Evolutionary conservation across 1,140 invertebrate species (phyloP).

Genomic region (Musca vetustissima): DNA sequence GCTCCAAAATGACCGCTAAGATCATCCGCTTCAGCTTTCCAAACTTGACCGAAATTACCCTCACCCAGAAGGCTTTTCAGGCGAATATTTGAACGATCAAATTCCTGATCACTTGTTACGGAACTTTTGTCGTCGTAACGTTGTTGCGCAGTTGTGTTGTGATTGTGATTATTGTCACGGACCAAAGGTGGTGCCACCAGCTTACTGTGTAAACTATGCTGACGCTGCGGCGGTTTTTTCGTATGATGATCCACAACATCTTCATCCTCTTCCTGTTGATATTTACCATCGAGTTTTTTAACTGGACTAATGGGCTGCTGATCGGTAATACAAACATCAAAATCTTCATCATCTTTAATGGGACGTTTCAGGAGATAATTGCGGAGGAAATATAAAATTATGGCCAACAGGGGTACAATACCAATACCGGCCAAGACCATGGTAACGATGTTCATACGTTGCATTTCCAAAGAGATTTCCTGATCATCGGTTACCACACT

Average conservation of each 20-base stretch:
- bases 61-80: conserved; percentile 78
- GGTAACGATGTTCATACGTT: conserved; percentile 61
- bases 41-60: conserved; percentile 84
- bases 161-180: conserved; percentile 42
- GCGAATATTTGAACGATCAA: conserved; percentile 74
- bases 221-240: conserved; percentile 30
- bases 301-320: conserved; percentile 54
- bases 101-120: conserved; percentile 66
- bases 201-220: conserved; percentile 29
- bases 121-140: conserved; percentile 47
- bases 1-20: conserved; percentile 74
- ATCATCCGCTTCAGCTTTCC: conserved; percentile 81
- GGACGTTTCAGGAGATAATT: conserved; percentile 60
- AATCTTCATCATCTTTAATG: conserved; percentile 62
- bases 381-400: conserved; percentile 60
- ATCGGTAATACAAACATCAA: conserved; percentile 62
- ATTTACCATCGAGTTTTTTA: conserved; percentile 49
- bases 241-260: conserved; percentile 58
- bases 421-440: conserved; percentile 63
- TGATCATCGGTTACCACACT: conserved; percentile 47
- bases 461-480: conserved; percentile 59
- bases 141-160: conserved; percentile 36
- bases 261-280: conserved; percentile 39
- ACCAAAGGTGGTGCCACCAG: not conserved
- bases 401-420: conserved; percentile 61